These are phyloP conservation scores for Zaprionus lineosus DNA, from an alignment of 2,888 invertebrate genomes.

Conservation along the genomic window DNA sequence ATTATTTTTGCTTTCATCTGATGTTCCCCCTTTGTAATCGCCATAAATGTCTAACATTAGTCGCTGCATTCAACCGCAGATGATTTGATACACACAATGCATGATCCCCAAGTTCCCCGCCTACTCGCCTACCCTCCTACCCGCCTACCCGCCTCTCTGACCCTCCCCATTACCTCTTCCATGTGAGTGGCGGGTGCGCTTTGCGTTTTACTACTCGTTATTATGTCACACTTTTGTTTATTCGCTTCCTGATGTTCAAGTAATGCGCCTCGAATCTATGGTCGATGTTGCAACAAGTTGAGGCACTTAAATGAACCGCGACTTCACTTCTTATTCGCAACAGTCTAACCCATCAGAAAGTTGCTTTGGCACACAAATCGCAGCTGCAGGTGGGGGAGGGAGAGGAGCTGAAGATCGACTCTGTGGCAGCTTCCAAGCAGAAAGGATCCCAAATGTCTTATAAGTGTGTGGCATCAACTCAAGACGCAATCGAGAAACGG, in stretches of 20 bases:
- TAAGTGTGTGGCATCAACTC: too few species aligned
- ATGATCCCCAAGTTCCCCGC: constrained; percentile 28
- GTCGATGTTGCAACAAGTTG: constrained; percentile 26
- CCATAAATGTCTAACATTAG: constrained; percentile 68
- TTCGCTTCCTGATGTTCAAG: constrained; percentile 58
- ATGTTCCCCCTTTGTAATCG: constrained; percentile 43
- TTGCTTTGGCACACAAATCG: too few species aligned
- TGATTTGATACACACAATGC: constrained; percentile 42
- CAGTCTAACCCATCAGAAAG: too few species aligned
- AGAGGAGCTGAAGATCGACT: too few species aligned
- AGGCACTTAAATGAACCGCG: background rate
- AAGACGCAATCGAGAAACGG: too few species aligned
- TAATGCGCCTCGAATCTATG: constrained; percentile 13
- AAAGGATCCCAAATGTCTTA: too few species aligned
- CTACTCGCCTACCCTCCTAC: too few species aligned
- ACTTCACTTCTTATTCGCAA: too few species aligned
- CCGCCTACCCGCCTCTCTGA: too few species aligned
- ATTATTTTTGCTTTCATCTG: constrained; percentile 59
- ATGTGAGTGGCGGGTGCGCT: constrained; percentile 15
- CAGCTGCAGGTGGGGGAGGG: too few species aligned
- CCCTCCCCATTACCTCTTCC: too few species aligned
- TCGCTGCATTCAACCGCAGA: constrained; percentile 67
- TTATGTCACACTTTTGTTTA: constrained; percentile 67
- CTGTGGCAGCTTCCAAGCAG: too few species aligned
- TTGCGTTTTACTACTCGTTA: constrained; percentile 38